Percentiles rank a stretch among this genome's conserved stretches.
Evolutionary conservation across 2,797 vertebrate species (phyloP).

Genomic region (Tokudaia muenninki): DNA sequence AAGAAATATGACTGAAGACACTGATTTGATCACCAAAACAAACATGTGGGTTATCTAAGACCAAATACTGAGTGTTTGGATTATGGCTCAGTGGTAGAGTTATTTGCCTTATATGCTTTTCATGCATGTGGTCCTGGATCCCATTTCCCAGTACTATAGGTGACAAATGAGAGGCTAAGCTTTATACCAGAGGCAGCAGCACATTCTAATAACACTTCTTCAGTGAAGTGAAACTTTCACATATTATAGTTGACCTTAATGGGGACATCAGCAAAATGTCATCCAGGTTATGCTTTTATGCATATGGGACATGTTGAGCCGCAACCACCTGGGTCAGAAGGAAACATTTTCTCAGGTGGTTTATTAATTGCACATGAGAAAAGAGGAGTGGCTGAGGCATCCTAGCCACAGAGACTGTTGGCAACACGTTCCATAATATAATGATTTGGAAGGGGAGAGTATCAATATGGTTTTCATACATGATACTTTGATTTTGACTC

Average conservation of each 20-base stretch:
- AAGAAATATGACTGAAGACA: conserved; percentile 46
- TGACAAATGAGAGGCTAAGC: not conserved
- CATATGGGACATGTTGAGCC: not conserved
- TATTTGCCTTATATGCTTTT: not conserved
- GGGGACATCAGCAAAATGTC: not conserved
- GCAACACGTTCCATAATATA: not conserved
- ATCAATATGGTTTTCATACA: not conserved
- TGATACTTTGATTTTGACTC: not conserved
- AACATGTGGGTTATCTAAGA: conserved; percentile 21
- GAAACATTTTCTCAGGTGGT: not conserved
- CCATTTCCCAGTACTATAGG: not conserved
- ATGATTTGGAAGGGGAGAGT: not conserved
- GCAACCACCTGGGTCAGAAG: not conserved
- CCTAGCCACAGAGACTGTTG: not conserved
- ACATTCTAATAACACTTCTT: not conserved
- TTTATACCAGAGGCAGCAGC: not conserved
- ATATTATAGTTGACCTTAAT: not conserved
- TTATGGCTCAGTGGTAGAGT: not conserved
- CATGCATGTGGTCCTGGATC: not conserved
- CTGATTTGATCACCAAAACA: not conserved
- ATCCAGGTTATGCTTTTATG: not conserved
- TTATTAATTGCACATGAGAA: conserved; percentile 8
- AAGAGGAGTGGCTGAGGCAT: not conserved
- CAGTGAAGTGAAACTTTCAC: not conserved
- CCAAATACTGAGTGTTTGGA: not conserved